These are phyloP conservation scores for Meliscaeva auricollis DNA, from an alignment of 2,888 invertebrate genomes.

Conservation along the genomic window DNA sequence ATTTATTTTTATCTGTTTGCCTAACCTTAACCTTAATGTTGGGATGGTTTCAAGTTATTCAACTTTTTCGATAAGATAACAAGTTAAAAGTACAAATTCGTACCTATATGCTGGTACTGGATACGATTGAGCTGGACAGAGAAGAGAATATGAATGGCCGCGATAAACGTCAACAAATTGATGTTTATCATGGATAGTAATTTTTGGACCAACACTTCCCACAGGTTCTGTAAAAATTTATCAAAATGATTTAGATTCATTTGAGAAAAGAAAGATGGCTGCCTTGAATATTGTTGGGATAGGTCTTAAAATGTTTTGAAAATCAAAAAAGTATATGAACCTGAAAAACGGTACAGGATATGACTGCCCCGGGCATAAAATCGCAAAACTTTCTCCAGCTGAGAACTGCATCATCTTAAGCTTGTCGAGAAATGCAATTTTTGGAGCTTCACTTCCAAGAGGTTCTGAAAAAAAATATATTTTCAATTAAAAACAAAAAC, in stretches of 20 bases:
- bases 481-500: background rate
- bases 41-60: conserved; percentile 53
- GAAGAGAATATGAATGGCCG: conserved; percentile 85
- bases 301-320: background rate
- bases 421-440: conserved; percentile 66
- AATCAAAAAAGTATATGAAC: conserved; percentile 82
- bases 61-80: conserved; percentile 15
- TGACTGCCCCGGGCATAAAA: conserved; percentile 89
- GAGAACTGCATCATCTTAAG: conserved; percentile 71
- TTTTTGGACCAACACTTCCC: conserved; percentile 86
- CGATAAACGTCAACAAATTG: conserved; percentile 80
- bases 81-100: background rate
- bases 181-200: conserved; percentile 84
- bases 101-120: conserved; percentile 83
- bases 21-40: conserved; percentile 55
- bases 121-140: conserved; percentile 90
- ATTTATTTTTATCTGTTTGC: background rate
- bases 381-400: conserved; percentile 61
- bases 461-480: conserved; percentile 53
- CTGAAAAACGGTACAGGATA: conserved; percentile 90
- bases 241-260: background rate
- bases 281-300: conserved; percentile 52
- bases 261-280: background rate
- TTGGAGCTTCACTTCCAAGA: conserved; percentile 68
- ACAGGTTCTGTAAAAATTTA: conserved; percentile 85